A percentile compares a stretch with the other conserved stretches of the same genome.
These are phyloP conservation scores for Cygnus olor DNA, from an alignment of 2,797 vertebrate species.

Conservation along the genomic window DNA sequence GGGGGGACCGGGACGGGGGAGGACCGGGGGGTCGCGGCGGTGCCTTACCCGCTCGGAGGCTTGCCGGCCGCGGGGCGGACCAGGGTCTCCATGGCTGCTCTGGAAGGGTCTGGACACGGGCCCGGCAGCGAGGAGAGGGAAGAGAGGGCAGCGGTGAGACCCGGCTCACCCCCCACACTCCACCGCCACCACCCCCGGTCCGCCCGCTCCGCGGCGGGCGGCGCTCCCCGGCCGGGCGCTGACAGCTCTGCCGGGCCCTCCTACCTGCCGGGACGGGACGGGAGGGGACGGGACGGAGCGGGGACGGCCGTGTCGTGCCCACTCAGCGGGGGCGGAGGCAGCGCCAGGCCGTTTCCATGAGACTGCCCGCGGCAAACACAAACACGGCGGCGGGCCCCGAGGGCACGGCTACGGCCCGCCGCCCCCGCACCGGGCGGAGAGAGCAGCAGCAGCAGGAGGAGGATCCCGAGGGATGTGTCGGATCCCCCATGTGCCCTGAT, in stretches of 20 bases:
- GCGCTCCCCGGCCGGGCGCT: not conserved
- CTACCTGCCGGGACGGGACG: not conserved
- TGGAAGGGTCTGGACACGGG: not conserved
- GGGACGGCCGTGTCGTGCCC: too few species aligned
- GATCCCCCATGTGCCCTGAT: rapidly evolving
- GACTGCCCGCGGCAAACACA: constrained; percentile 4
- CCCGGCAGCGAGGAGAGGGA: not conserved
- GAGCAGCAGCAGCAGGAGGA: too few species aligned
- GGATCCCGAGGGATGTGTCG: too few species aligned
- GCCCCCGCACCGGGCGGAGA: not conserved
- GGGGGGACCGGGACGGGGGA: not conserved
- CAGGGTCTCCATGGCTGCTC: not conserved
- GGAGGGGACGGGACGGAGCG: too few species aligned
- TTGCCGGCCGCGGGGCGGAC: not conserved
- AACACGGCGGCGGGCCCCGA: not conserved
- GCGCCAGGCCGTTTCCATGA: not conserved
- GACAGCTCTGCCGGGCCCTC: not conserved
- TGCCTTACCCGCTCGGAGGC: not conserved
- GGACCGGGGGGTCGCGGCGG: not conserved
- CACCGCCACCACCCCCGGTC: not conserved
- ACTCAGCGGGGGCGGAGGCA: not conserved
- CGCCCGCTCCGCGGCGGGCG: not conserved
- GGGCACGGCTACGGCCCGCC: not conserved
- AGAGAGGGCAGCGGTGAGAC: not conserved
- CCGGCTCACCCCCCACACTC: not conserved